phyloP scores from a whole-genome alignment of 1,140 invertebrate species.

The Hypothenemus hampei region DNA sequence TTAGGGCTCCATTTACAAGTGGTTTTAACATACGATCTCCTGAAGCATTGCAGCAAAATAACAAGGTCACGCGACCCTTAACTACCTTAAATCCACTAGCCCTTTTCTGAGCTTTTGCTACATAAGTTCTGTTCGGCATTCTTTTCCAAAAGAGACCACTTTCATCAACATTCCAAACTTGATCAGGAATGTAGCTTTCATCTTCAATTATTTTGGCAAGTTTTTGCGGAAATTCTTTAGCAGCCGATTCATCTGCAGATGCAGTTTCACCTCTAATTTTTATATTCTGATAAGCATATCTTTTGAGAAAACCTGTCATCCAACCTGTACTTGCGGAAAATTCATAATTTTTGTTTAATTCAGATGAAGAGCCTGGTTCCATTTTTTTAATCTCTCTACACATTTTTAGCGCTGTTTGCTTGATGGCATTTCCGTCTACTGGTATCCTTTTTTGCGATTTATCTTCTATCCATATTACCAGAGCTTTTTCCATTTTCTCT shows the following conservation, averaged over 20 bases:
- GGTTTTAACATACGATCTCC: not conserved
- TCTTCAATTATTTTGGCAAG: conserved; percentile 5
- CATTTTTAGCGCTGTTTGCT: not conserved
- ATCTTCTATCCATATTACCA: conserved; percentile 12
- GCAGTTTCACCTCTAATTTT: conserved; percentile 14
- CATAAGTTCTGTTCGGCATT: conserved; percentile 8
- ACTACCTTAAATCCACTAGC: conserved; percentile 7
- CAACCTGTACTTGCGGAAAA: conserved; percentile 1
- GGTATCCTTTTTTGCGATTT: conserved; percentile 3
- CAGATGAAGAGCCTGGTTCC: too few relatives aligned
- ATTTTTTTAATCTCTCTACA: not conserved
- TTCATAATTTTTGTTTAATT: conserved; percentile 9
- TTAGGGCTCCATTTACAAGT: not conserved
- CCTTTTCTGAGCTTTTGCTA: conserved; percentile 4
- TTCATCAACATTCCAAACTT: conserved; percentile 12
- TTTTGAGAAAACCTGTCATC: conserved; percentile 9
- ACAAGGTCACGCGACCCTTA: conserved; percentile 1
- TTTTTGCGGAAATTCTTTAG: conserved; percentile 6
- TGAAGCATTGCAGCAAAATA: not conserved
- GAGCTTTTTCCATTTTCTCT: conserved; percentile 7
- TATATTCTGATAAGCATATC: conserved; percentile 11
- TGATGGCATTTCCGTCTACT: not conserved
- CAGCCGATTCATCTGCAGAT: conserved; percentile 3
- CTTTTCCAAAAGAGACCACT: conserved; percentile 14
- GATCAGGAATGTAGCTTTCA: conserved; percentile 9